These are phyloP conservation scores for Chymomyza fuscimana DNA, from an alignment of 2,888 invertebrate genomes.

Conservation along the genomic window DNA sequence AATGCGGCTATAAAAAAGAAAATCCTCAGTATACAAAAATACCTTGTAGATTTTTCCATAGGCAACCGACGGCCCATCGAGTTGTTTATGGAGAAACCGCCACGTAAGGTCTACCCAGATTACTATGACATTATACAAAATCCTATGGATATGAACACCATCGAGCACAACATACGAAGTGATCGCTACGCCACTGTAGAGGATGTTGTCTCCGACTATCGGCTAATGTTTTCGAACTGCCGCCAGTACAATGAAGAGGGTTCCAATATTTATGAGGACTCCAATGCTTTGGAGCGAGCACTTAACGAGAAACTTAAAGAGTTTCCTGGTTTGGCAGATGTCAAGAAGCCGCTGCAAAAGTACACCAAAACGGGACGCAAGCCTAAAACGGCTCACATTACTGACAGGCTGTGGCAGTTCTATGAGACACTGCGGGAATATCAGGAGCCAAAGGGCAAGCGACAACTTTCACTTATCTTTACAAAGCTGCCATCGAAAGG, in stretches of 20 bases:
- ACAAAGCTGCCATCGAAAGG: conserved; percentile 95
- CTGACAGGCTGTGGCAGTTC: conserved; percentile 90
- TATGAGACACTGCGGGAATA: conserved; percentile 95
- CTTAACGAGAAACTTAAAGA: conserved; percentile 91
- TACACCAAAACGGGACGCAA: conserved; percentile 67
- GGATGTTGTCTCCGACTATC: conserved; percentile 91
- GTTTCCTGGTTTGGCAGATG: conserved; percentile 83
- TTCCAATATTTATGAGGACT: conserved; percentile 97
- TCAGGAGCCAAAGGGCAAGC: conserved; percentile 88
- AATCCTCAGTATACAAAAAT: conserved; percentile 89
- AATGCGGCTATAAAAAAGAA: conserved; percentile 85
- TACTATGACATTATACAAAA: conserved; percentile 96
- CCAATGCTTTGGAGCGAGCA: conserved; percentile 91
- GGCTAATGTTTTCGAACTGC: conserved; percentile 98
- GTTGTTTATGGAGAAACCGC: conserved; percentile 97
- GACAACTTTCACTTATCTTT: conserved; percentile 96
- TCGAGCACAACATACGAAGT: conserved; percentile 93
- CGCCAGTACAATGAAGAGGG: conserved; percentile 98
- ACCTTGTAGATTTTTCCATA: conserved; percentile 85
- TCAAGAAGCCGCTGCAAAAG: conserved; percentile 73
- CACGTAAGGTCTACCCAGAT: conserved; percentile 95
- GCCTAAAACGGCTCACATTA: conserved; percentile 81
- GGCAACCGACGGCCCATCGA: conserved; percentile 93
- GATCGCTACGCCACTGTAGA: conserved; percentile 91
- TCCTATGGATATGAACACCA: conserved; percentile 96